Conservation (phyloP, 2,113 vertebrate species). For the Zosterops japonicus region DNA sequence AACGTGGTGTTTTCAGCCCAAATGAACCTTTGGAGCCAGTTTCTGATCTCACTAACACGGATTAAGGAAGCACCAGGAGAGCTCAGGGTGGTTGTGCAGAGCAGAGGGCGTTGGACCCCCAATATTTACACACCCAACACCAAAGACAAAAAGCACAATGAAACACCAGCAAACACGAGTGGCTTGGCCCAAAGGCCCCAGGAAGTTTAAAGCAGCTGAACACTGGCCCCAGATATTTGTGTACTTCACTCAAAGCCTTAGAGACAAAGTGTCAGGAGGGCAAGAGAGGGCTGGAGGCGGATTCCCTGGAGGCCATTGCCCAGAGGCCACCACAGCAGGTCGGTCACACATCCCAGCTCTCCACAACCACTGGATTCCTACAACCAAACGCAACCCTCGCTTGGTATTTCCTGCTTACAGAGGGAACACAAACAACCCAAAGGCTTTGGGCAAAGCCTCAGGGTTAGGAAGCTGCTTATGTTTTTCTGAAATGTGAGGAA, state of each 20-base stretch:
- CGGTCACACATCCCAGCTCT: background rate
- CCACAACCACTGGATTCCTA: background rate
- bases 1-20: background rate
- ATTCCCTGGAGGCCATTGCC: background rate
- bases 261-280: background rate
- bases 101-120: accelerated
- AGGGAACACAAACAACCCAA: background rate
- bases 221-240: background rate
- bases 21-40: background rate
- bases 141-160: background rate
- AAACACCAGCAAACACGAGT: accelerated
- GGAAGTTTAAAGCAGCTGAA: background rate
- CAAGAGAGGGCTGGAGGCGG: background rate
- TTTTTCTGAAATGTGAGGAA: background rate
- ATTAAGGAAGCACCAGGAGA: background rate
- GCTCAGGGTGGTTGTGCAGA: background rate
- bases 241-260: background rate
- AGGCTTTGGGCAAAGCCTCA: background rate
- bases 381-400: background rate
- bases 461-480: background rate
- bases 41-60: background rate
- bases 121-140: background rate
- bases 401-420: slow-evolving; percentile 39
- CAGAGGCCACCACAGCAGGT: background rate
- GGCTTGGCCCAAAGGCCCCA: background rate